These are phyloP conservation scores for human (Homo sapiens) DNA, from an alignment of 2,113 vertebrate species.

Conservation along the genomic window GRCh38 chr3:61938001-61938500, in stretches of 20 bases:
- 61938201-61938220: too few relatives aligned
- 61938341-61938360: background rate
- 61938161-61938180: constrained; percentile 42
- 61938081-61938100: constrained; percentile 13
- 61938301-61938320: background rate
- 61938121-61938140: constrained; percentile 62
- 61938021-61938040: constrained; percentile 20
- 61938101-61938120: constrained; percentile 41
- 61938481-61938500: constrained; percentile 47
- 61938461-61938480: constrained; percentile 53
- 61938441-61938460: constrained; percentile 52
- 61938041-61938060: constrained; percentile 4
- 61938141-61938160: constrained; percentile 29
- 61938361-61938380: constrained; percentile 18
- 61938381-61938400: constrained; percentile 26
- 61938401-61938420: background rate
- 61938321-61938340: background rate
- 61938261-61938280: background rate
- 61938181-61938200: background rate
- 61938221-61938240: background rate
- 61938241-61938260: background rate
- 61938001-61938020: constrained; percentile 34
- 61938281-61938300: background rate
- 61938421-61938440: constrained; percentile 35
- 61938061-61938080: constrained; percentile 43